phyloP scores from a whole-genome alignment of 2,888 invertebrate species.

The Arrhopalites spinosus region DNA sequence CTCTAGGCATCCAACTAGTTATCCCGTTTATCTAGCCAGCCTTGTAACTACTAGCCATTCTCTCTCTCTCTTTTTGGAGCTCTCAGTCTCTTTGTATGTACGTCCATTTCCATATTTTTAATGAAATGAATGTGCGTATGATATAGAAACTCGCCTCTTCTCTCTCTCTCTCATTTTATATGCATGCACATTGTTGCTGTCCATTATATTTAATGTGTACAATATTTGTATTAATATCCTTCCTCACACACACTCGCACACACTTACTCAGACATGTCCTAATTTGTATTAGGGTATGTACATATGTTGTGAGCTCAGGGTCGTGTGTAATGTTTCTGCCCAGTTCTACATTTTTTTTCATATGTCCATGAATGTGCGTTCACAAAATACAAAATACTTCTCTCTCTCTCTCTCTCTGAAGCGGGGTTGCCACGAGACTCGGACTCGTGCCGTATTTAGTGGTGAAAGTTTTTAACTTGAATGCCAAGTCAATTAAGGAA shows the following conservation, averaged over 20 bases:
- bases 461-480: too few species aligned
- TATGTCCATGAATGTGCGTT: too few species aligned
- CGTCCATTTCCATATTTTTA: constrained; percentile 12
- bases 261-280: too few species aligned
- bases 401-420: too few species aligned
- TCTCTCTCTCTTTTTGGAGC: constrained; percentile 11
- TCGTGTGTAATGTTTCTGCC: too few species aligned
- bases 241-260: neutral
- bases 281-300: too few species aligned
- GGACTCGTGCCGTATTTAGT: too few species aligned
- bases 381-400: too few species aligned
- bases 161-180: neutral
- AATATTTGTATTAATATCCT: constrained; percentile 18
- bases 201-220: constrained; percentile 14
- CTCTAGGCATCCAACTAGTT: constrained; percentile 24
- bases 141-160: neutral
- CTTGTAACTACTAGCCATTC: constrained; percentile 1
- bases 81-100: neutral
- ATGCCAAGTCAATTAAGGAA: too few species aligned
- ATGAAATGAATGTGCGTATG: neutral
- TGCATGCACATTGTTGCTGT: constrained; percentile 11
- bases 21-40: constrained; percentile 2
- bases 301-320: too few species aligned
- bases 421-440: too few species aligned
- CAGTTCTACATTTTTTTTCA: too few species aligned